Evolutionary conservation across 2,113 vertebrate genomes (phyloP).

Genomic region (Phyllopteryx taeniolatus): DNA sequence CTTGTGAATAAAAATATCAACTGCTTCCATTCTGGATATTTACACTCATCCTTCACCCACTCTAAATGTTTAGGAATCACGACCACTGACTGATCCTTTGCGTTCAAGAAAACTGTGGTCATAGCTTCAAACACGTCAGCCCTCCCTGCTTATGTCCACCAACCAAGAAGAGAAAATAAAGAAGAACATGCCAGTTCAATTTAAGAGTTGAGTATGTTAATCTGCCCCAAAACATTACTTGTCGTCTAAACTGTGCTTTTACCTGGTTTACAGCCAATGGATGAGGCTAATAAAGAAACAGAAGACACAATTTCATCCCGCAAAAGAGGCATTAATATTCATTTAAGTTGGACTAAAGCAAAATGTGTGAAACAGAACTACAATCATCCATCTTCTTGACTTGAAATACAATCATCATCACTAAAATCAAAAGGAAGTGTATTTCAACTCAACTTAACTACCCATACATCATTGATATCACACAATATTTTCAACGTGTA

Average conservation of each 20-base stretch:
- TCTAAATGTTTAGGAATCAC: conserved; percentile 68
- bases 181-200: conserved; percentile 32
- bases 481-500: not conserved
- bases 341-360: not conserved
- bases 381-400: not conserved
- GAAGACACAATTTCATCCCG: not conserved
- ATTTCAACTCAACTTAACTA: not conserved
- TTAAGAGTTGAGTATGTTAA: conserved; percentile 19
- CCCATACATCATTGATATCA: not conserved
- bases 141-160: conserved; percentile 53
- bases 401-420: not conserved
- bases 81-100: conserved; percentile 65
- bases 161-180: conserved; percentile 39
- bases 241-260: conserved; percentile 3
- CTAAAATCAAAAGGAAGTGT: not conserved
- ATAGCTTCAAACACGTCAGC: conserved; percentile 54
- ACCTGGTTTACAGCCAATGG: not conserved
- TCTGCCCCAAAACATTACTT: conserved; percentile 16
- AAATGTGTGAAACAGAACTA: not conserved
- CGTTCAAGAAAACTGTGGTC: conserved; percentile 63
- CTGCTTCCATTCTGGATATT: conserved; percentile 72
- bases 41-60: conserved; percentile 72
- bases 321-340: not conserved
- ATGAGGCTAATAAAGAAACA: not conserved
- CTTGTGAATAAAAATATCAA: conserved; percentile 74